Evolutionary conservation across 2,888 invertebrate species (phyloP), one percentile per base, ranked within the genome.

Genomic region (Sinelater perroti): DNA sequence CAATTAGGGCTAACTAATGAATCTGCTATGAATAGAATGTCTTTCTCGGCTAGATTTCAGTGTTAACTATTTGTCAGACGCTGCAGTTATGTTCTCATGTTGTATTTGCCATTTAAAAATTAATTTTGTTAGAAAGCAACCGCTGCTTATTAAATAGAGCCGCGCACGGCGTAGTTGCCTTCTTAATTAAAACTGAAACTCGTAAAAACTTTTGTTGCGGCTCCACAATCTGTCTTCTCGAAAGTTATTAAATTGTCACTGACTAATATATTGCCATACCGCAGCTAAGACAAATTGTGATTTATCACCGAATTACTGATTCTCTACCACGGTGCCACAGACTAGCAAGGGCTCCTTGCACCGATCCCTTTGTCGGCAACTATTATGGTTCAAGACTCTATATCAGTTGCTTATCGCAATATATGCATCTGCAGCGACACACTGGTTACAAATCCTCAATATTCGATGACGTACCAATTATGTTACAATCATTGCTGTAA

Each of bases 401-500:
- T n/a, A n/a, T n/a, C n/a, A n/a, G n/a, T n/a, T n/a, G n/a, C n/a
- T n/a, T n/a, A n/a, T n/a, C n/a, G n/a, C n/a, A n/a, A n/a, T n/a
- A n/a, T n/a, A n/a, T n/a, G n/a, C n/a, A n/a, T n/a, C n/a, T n/a
- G n/a, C n/a, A n/a, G n/a, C n/a, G n/a, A n/a, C n/a, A n/a, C n/a
- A n/a, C n/a, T n/a, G n/a, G n/a, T n/a, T n/a, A 40, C 40, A 40
- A 40, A 40, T 40, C 40, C 40, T 21, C 13, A 36, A 52, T 45
- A 36, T 53, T 44, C 21, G 35, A 24, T 33, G 35, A 45, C 33
- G 26, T 16, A 31, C 14, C 46, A 54, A 46, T 56, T 49, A 56
- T 50, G 42, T 35, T 50, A n/a, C 56, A 36, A 56, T 50, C 46
- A 56, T 56, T 51, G 31, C 20, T 21, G 45, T 51, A 56, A 51